phyloP scores from a whole-genome alignment of 53 echinoderm and acorn worm species.

The Astropecten irregularis region DNA sequence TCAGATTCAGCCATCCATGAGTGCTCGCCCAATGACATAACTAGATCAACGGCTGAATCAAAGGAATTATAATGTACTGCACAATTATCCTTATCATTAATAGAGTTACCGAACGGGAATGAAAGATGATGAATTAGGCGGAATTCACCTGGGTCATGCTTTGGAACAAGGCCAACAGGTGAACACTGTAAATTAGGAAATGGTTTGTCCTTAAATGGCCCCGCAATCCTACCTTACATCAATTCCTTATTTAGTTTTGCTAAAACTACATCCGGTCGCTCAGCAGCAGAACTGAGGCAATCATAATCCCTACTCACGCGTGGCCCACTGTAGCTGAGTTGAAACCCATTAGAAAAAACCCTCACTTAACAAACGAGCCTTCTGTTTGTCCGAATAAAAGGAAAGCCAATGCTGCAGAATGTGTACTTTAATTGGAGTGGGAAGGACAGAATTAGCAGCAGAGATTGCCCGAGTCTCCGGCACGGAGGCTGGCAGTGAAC shows the following conservation, averaged over 20 bases:
- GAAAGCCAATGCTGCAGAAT: too few species aligned
- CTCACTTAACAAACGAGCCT: neutral
- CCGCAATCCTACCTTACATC: slow-evolving; percentile 7
- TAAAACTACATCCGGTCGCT: too few species aligned
- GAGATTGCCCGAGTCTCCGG: too few species aligned
- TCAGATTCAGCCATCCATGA: neutral
- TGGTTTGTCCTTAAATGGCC: neutral
- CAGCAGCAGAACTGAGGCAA: too few species aligned
- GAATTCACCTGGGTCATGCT: slow-evolving; percentile 12
- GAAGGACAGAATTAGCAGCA: too few species aligned
- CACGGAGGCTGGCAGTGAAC: too few species aligned
- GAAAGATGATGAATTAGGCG: too few species aligned
- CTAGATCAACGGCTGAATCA: neutral
- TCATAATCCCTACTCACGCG: too few species aligned
- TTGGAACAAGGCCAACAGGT: slow-evolving; percentile 41
- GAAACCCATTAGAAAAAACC: too few species aligned
- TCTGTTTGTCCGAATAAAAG: neutral
- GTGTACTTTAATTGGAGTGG: too few species aligned
- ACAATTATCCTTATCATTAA: neutral
- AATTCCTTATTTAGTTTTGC: slow-evolving; percentile 12
- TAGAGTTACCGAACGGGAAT: slow-evolving; percentile 15
- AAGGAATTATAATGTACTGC: neutral
- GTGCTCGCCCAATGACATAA: neutral
- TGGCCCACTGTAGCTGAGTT: too few species aligned
- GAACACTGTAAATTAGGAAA: slow-evolving; percentile 31